A percentile compares a stretch with the other conserved stretches of the same genome.
Conservation (phyloP, 1,140 invertebrate genomes). For the Coelopa frigida region DNA sequence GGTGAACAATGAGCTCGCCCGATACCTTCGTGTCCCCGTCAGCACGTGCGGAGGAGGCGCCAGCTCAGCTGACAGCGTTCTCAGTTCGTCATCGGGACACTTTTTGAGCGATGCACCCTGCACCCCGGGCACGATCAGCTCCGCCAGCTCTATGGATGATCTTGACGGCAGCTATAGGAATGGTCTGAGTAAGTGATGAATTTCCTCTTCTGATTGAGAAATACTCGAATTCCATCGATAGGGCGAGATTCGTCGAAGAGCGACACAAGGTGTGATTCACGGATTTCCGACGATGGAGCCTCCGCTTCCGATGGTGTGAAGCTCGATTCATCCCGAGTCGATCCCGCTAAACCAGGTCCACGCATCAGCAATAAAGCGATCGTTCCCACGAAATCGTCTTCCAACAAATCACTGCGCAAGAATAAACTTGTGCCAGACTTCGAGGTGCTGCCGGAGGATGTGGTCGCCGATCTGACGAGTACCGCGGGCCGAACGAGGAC, state of each 20-base stretch:
- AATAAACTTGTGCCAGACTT: constrained; percentile 37
- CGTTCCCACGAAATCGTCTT: constrained; percentile 30
- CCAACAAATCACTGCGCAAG: constrained; percentile 33
- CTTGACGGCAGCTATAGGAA: constrained; percentile 21
- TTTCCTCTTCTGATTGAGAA: not conserved
- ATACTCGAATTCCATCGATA: constrained; percentile 10
- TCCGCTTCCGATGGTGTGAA: not conserved
- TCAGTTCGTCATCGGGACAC: constrained; percentile 43
- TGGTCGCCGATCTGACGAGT: constrained; percentile 31
- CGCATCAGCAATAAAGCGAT: constrained; percentile 12
- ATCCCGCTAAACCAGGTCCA: too few species aligned
- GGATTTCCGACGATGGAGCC: constrained; percentile 16
- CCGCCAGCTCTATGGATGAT: constrained; percentile 42
- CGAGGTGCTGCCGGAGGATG: constrained; percentile 38
- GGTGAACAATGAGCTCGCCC: constrained; percentile 38
- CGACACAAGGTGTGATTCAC: constrained; percentile 21
- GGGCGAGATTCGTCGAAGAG: constrained; percentile 41
- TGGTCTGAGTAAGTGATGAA: constrained; percentile 10
- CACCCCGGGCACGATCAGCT: constrained; percentile 38
- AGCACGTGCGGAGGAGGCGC: constrained; percentile 31
- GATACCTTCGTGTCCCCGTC: constrained; percentile 43
- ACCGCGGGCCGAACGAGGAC: constrained; percentile 22
- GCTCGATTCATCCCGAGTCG: not conserved
- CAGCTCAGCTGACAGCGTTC: constrained; percentile 49
- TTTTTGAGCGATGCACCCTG: constrained; percentile 36